Percentiles rank a stretch among this genome's conserved stretches.
Evolutionary conservation across 2,113 vertebrate genomes (phyloP).

Genomic region (Pleuronectes platessa): DNA sequence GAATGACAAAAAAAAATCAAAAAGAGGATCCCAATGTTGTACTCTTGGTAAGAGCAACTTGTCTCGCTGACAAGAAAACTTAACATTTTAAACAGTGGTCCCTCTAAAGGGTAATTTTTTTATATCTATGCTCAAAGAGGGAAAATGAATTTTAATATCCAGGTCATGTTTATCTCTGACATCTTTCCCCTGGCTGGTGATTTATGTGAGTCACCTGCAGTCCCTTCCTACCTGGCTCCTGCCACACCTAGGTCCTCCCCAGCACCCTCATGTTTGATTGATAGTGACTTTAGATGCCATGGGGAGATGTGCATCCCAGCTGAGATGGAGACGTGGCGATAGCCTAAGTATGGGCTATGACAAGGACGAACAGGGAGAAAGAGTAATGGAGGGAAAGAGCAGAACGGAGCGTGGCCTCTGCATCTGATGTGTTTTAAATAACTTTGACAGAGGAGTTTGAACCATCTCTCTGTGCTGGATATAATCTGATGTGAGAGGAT

Average conservation of each 20-base stretch:
- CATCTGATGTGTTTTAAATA: conserved; percentile 81
- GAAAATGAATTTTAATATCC: conserved; percentile 39
- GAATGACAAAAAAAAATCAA: background rate
- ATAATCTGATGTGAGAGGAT: conserved; percentile 85
- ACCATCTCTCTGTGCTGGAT: conserved; percentile 77
- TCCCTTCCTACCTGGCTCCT: conserved; percentile 44
- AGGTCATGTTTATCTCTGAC: conserved; percentile 52
- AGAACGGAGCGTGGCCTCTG: conserved; percentile 52
- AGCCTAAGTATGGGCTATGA: conserved; percentile 66
- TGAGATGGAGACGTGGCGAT: conserved; percentile 54
- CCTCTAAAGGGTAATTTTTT: conserved; percentile 14
- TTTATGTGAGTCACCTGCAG: conserved; percentile 53
- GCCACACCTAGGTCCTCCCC: conserved; percentile 70
- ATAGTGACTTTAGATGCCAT: conserved; percentile 75
- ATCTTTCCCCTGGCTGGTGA: conserved; percentile 43
- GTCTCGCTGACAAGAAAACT: conserved; percentile 12
- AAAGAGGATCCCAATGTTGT: background rate
- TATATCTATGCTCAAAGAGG: conserved; percentile 18
- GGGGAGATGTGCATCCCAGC: conserved; percentile 65
- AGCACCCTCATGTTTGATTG: conserved; percentile 69
- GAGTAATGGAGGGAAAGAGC: conserved; percentile 61
- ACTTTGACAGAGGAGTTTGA: conserved; percentile 84
- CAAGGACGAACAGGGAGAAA: conserved; percentile 71
- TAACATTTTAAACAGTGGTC: conserved; percentile 1
- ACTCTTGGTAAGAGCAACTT: conserved; percentile 14